A percentile compares a stretch with the other conserved stretches of the same genome.
Conservation (phyloP, 2,888 invertebrate species). For the Adineta ricciae region DNA sequence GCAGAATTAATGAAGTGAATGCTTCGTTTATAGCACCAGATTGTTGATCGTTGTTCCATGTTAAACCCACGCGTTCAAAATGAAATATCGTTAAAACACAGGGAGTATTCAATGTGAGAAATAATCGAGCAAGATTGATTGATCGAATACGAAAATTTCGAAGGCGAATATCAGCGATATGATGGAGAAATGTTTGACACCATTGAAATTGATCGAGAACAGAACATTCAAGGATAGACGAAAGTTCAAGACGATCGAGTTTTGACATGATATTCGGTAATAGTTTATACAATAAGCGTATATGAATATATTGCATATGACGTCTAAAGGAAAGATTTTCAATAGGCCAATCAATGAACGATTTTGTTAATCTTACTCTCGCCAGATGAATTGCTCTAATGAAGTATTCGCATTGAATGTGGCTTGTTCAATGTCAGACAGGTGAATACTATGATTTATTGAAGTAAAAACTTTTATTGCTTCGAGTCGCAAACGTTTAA, state of each 20-base stretch:
- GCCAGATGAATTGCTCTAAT: not conserved
- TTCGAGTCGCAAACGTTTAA: not conserved
- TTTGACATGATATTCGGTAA: not conserved
- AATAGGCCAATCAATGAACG: too few species aligned
- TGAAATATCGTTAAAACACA: not conserved
- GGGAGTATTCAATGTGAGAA: not conserved
- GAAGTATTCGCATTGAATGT: not conserved
- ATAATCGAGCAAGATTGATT: not conserved
- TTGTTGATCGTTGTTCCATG: not conserved
- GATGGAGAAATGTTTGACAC: not conserved
- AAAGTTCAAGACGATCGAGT: not conserved
- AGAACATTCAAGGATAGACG: not conserved
- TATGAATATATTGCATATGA: constrained; percentile 16
- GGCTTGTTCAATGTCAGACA: not conserved
- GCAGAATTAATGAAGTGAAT: not conserved
- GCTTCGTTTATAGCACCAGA: not conserved
- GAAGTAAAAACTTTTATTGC: not conserved
- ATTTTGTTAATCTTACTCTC: not conserved
- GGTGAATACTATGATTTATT: not conserved
- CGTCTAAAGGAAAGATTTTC: not conserved
- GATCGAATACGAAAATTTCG: constrained; percentile 6
- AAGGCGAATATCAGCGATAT: not conserved
- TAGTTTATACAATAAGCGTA: constrained; percentile 6
- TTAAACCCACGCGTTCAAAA: not conserved
- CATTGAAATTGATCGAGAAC: not conserved